Percentiles rank a stretch among this genome's conserved stretches.
Conservation (phyloP, 2,888 invertebrate species). For the Eutolmus rufibarbis region DNA sequence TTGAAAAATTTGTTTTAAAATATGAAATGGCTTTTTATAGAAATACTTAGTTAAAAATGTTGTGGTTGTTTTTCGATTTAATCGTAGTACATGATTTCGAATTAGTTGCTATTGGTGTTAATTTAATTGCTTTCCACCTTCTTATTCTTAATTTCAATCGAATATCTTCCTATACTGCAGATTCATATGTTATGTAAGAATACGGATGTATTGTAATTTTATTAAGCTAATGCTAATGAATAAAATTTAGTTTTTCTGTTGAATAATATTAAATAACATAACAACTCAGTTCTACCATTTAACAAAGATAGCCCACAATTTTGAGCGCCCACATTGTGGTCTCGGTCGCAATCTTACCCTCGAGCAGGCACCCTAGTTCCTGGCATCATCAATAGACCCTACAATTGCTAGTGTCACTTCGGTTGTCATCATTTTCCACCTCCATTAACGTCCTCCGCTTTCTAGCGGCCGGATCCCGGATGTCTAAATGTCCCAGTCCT, state of each 20-base stretch:
- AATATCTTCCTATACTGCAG: no score
- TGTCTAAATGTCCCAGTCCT: constrained; percentile 5
- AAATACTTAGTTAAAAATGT: no score
- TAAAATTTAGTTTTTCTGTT: neutral
- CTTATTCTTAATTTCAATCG: no score
- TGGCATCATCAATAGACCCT: neutral
- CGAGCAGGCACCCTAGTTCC: neutral
- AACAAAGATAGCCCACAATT: neutral
- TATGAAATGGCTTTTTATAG: no score
- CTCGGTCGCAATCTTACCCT: neutral
- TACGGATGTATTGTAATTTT: no score
- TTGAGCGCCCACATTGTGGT: neutral
- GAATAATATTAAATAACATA: neutral
- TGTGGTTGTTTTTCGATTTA: no score
- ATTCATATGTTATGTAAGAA: no score
- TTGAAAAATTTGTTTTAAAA: no score
- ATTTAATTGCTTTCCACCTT: no score
- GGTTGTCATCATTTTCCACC: constrained; percentile 31
- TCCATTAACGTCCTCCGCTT: neutral
- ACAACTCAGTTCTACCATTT: neutral
- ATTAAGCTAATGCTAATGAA: no score
- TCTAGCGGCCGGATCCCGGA: neutral
- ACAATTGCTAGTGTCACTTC: neutral
- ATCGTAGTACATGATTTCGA: no score
- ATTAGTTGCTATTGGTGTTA: no score